Conservation (phyloP, 1,140 invertebrate species). For the roundworm (Caenorhabditis elegans) region DNA sequence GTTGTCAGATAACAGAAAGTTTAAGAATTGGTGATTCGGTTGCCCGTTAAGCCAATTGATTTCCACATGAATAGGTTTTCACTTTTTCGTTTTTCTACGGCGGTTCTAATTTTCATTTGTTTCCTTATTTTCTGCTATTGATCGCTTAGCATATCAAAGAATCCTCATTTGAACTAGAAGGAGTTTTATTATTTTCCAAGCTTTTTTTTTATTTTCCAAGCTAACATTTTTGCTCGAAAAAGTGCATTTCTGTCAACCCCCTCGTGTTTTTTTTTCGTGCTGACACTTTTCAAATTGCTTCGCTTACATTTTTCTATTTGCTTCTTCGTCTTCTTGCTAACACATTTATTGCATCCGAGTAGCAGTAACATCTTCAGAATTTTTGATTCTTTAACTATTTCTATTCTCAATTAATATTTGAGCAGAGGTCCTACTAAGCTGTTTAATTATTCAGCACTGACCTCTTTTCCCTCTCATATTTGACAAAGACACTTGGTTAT, state of each 20-base stretch:
- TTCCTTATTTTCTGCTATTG: not conserved
- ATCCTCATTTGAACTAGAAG: too few relatives aligned
- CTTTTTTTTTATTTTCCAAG: not conserved
- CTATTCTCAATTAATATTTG: constrained; percentile 18
- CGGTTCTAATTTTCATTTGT: not conserved
- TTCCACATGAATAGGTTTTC: constrained; percentile 15
- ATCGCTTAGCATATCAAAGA: too few relatives aligned
- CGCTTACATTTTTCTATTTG: not conserved
- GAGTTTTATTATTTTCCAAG: too few relatives aligned
- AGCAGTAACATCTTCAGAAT: not conserved
- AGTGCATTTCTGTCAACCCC: not conserved
- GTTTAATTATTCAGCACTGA: not conserved
- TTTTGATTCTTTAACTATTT: not conserved
- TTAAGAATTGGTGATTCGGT: constrained; percentile 9
- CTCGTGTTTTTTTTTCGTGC: not conserved
- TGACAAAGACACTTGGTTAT: not conserved
- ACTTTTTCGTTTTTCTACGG: not conserved
- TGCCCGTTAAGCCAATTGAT: constrained; percentile 28
- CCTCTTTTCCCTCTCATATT: not conserved
- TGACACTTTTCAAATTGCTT: not conserved
- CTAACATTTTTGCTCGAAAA: not conserved
- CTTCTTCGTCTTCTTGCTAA: not conserved
- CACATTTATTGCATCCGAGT: not conserved
- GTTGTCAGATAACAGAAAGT: not conserved
- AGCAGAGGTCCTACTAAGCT: not conserved